Evolutionary conservation across 1,140 invertebrate species (phyloP).

Genomic region (Sitobion miscanthi): DNA sequence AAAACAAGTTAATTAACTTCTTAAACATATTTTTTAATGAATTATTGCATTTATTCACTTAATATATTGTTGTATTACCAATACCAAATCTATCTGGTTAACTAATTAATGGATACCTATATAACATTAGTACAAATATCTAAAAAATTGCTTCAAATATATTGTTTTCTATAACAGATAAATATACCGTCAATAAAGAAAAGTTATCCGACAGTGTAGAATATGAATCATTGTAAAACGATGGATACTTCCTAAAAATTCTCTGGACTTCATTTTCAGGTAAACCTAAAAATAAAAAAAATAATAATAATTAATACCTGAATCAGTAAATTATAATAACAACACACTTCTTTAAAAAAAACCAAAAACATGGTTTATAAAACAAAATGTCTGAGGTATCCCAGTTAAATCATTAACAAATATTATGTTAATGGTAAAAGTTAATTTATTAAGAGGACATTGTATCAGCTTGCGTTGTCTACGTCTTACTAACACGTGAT

Average conservation of each 20-base stretch:
- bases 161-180: neutral
- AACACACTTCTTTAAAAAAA: too few species aligned
- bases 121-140: neutral
- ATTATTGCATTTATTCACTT: neutral
- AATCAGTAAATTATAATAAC: neutral
- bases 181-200: constrained; percentile 3
- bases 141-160: neutral
- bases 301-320: neutral
- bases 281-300: constrained; percentile 31
- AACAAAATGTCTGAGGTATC: neutral
- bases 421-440: neutral
- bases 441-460: neutral
- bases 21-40: neutral
- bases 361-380: neutral
- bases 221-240: neutral
- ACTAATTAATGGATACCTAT: neutral
- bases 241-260: constrained; percentile 25
- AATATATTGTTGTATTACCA: neutral
- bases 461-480: too few species aligned
- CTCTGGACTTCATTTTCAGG: neutral
- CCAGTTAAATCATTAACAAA: neutral
- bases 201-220: neutral
- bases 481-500: too few species aligned
- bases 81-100: neutral
- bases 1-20: neutral